These are phyloP conservation scores for Margaritifera margaritifera DNA, from an alignment of 2,888 invertebrate genomes.

Conservation along the genomic window DNA sequence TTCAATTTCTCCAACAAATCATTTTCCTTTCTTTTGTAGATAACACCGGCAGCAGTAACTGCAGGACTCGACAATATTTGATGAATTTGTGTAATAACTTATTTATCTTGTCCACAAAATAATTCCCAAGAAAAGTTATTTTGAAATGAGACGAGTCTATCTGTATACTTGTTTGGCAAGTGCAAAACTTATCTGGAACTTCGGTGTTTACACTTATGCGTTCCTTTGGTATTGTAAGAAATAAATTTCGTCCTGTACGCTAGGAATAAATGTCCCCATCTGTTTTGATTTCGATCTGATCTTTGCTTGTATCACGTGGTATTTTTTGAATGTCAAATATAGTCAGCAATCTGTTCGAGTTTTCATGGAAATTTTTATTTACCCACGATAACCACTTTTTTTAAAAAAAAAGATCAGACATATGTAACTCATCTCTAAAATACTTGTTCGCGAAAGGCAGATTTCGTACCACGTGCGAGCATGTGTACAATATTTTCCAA, in stretches of 20 bases:
- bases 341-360: constrained; percentile 81
- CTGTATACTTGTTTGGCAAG: constrained; percentile 82
- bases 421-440: constrained; percentile 24
- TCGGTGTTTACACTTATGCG: constrained; percentile 85
- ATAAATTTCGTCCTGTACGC: constrained; percentile 78
- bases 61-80: too few relatives aligned
- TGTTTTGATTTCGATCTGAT: constrained; percentile 13
- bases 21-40: too few relatives aligned
- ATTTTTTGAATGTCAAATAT: constrained; percentile 89
- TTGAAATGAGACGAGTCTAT: constrained; percentile 76
- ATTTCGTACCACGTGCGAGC: constrained; percentile 31
- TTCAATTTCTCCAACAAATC: too few relatives aligned
- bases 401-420: constrained; percentile 79
- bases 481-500: constrained; percentile 27
- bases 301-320: constrained; percentile 78
- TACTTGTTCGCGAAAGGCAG: constrained; percentile 34
- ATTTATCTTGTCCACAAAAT: constrained; percentile 81
- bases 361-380: constrained; percentile 79
- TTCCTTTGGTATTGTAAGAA: constrained; percentile 81
- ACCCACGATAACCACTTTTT: constrained; percentile 78
- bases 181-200: constrained; percentile 89
- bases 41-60: too few relatives aligned
- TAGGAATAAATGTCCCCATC: background rate
- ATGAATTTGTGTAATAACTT: constrained; percentile 74
- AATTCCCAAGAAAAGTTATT: constrained; percentile 77